Conservation (phyloP, 2,888 invertebrate species). For the Barypeithes pellucidus region DNA sequence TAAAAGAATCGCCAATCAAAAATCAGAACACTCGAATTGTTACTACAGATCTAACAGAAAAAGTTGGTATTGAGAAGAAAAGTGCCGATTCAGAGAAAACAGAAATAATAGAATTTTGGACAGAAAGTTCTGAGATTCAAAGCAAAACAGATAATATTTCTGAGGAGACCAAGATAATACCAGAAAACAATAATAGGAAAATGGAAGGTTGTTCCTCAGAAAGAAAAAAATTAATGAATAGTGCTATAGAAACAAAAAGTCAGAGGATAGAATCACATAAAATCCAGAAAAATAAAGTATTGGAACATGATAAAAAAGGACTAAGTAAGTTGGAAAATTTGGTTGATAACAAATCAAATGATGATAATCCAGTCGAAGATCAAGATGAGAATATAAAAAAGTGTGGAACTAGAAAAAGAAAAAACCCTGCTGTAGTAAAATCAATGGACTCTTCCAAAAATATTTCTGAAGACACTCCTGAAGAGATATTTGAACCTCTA, state of each 20-base stretch:
- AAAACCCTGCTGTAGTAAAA: background rate
- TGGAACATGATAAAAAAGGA: background rate
- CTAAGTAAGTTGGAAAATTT: background rate
- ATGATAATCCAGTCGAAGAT: background rate
- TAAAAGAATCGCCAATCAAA: too few relatives aligned
- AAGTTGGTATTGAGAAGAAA: background rate
- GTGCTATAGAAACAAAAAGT: background rate
- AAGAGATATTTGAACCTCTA: background rate
- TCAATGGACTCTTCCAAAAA: background rate
- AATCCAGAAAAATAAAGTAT: background rate
- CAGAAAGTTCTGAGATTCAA: background rate
- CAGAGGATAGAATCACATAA: too few relatives aligned
- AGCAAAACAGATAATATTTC: background rate
- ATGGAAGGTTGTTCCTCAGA: background rate
- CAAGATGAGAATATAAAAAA: background rate
- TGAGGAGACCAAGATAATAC: background rate
- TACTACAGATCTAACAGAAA: too few relatives aligned
- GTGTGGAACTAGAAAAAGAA: background rate
- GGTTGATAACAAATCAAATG: background rate
- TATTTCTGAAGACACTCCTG: background rate
- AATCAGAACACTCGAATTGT: too few relatives aligned
- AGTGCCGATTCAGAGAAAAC: background rate
- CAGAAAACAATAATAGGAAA: background rate
- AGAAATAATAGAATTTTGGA: background rate
- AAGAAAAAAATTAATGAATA: background rate